phyloP scores from a whole-genome alignment of 2,113 vertebrate species.

The Merops nubicus region DNA sequence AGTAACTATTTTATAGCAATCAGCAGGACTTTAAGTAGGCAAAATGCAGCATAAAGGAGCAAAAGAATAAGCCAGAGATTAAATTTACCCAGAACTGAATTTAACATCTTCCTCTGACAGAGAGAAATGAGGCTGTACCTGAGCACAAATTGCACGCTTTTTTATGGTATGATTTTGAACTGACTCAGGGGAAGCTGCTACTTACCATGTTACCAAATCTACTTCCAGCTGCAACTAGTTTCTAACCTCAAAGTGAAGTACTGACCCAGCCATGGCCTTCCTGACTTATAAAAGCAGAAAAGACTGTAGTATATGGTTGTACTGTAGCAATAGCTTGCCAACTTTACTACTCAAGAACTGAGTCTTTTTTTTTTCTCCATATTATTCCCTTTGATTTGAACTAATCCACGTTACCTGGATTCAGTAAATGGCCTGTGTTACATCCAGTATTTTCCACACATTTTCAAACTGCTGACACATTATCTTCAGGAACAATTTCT shows the following conservation, averaged over 20 bases:
- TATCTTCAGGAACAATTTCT: conserved; percentile 47
- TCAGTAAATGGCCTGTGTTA: background rate
- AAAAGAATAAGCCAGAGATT: background rate
- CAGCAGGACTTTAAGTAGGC: background rate
- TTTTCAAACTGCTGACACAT: conserved; percentile 18
- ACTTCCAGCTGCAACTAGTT: background rate
- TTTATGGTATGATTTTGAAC: background rate
- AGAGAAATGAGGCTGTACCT: background rate
- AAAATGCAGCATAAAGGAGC: background rate
- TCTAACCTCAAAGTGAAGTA: background rate
- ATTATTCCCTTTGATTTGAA: background rate
- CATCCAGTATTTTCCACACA: background rate
- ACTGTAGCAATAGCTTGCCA: background rate
- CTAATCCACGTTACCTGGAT: background rate
- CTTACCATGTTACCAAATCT: background rate
- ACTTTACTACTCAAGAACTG: background rate
- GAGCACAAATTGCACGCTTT: background rate
- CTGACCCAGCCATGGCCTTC: background rate
- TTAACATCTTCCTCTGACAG: background rate
- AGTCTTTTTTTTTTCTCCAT: background rate
- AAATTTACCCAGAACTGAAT: background rate
- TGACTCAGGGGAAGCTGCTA: background rate
- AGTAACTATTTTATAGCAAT: background rate
- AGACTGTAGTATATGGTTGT: background rate
- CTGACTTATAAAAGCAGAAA: background rate